Evolutionary conservation across 2,888 invertebrate genomes (phyloP).

Genomic region (Aleiodes alternator): DNA sequence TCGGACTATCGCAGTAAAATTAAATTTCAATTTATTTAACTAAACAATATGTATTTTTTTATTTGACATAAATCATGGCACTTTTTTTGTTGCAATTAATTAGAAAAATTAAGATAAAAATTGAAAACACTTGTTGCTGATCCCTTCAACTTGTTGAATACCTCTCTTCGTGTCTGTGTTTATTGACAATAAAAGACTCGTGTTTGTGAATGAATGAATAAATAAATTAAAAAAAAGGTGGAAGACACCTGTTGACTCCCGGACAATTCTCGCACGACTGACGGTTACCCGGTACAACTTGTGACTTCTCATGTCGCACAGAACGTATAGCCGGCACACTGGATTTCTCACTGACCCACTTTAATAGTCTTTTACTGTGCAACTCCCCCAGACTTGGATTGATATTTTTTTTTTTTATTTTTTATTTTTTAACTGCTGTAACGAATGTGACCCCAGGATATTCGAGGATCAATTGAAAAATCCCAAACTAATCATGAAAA

Average conservation of each 20-base stretch:
- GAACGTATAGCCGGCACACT: conserved; percentile 40
- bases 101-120: background rate
- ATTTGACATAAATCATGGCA: conserved; percentile 39
- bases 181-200: background rate
- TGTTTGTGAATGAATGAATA: background rate
- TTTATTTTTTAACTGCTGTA: conserved; percentile 33
- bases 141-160: conserved; percentile 31
- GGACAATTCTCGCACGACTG: conserved; percentile 74
- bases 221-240: conserved; percentile 5
- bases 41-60: background rate
- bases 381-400: conserved; percentile 33
- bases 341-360: conserved; percentile 74
- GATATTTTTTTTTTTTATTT: conserved; percentile 11
- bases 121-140: conserved; percentile 21
- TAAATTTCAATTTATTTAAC: background rate
- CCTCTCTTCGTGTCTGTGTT: background rate
- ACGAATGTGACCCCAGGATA: too few species aligned
- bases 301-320: conserved; percentile 71
- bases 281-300: conserved; percentile 64
- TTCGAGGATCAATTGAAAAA: too few species aligned
- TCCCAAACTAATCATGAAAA: too few species aligned
- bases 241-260: conserved; percentile 73
- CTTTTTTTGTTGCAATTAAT: conserved; percentile 1
- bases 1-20: too few species aligned
- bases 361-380: conserved; percentile 55